A percentile compares a stretch with the other conserved stretches of the same genome.
These are phyloP conservation scores for Hydrocynus forskahlii DNA, from an alignment of 2,797 vertebrate genomes.

Conservation along the genomic window DNA sequence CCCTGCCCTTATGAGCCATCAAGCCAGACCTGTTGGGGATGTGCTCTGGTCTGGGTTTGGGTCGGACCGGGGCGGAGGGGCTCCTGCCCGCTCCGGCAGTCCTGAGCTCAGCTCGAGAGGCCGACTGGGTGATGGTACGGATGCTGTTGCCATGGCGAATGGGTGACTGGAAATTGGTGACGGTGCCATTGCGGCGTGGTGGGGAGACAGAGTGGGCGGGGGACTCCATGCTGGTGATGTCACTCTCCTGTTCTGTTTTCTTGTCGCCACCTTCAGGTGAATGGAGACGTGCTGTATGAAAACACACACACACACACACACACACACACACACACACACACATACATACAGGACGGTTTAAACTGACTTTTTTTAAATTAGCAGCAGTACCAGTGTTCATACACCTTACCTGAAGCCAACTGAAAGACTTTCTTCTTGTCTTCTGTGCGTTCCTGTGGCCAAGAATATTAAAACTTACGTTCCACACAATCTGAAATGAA, in stretches of 20 bases:
- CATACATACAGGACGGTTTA: background rate
- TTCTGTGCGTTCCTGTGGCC: slow-evolving; percentile 87
- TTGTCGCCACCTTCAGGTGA: slow-evolving; percentile 79
- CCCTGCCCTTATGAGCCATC: background rate
- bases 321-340: slow-evolving; percentile 30
- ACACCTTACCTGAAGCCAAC: slow-evolving; percentile 85
- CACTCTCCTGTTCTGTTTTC: slow-evolving; percentile 80
- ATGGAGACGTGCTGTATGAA: slow-evolving; percentile 82
- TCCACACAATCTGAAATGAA: no score
- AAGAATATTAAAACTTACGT: no score
- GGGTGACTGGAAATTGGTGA: slow-evolving; percentile 80
- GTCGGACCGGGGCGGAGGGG: slow-evolving; percentile 70
- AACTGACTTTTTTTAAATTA: background rate
- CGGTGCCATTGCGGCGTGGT: slow-evolving; percentile 79
- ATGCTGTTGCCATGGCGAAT: slow-evolving; percentile 77
- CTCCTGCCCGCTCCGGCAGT: slow-evolving; percentile 63
- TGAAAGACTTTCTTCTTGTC: slow-evolving; percentile 96
- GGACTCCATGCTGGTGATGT: slow-evolving; percentile 80
- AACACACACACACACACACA: slow-evolving; percentile 19
- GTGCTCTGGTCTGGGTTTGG: slow-evolving; percentile 74
- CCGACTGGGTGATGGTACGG: slow-evolving; percentile 82
- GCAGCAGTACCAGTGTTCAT: slow-evolving; percentile 19
- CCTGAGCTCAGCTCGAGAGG: slow-evolving; percentile 72
- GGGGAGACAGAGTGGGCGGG: slow-evolving; percentile 72
- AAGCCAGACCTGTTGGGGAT: slow-evolving; percentile 76